These are phyloP conservation scores for Drosophila setifemur DNA, from an alignment of 1,140 invertebrate genomes.

Conservation along the genomic window DNA sequence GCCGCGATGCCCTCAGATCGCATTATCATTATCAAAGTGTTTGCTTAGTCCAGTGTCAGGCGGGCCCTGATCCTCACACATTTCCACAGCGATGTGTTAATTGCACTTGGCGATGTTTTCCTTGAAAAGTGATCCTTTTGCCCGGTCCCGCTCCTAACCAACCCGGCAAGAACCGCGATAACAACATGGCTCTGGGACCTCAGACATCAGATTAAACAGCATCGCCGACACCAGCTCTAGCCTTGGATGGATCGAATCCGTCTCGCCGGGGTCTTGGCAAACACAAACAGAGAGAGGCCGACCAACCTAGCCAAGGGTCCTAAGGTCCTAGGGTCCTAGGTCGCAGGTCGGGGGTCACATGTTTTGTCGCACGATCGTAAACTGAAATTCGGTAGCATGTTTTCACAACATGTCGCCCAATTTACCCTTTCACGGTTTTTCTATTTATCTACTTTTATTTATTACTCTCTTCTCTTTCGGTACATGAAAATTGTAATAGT, in stretches of 20 bases:
- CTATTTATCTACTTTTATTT: constrained; percentile 39
- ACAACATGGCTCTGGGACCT: constrained; percentile 43
- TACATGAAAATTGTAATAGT: neutral
- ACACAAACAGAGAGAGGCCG: constrained; percentile 2
- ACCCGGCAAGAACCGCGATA: constrained; percentile 24
- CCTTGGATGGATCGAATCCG: constrained; percentile 28
- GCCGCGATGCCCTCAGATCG: constrained; percentile 36
- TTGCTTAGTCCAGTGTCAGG: constrained; percentile 31
- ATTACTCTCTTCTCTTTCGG: constrained; percentile 1
- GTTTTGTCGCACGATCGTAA: constrained; percentile 69
- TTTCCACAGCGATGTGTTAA: constrained; percentile 64
- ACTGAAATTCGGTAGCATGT: constrained; percentile 76
- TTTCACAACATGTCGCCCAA: constrained; percentile 78
- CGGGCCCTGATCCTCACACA: constrained; percentile 33
- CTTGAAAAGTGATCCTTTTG: constrained; percentile 77
- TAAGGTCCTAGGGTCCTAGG: constrained; percentile 23
- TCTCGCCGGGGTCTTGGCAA: neutral
- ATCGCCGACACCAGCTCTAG: constrained; percentile 48
- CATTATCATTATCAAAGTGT: constrained; percentile 74
- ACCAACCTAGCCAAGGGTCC: constrained; percentile 1
- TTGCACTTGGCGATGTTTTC: constrained; percentile 76
- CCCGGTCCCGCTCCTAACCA: neutral
- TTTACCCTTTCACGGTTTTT: constrained; percentile 73
- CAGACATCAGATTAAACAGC: constrained; percentile 62
- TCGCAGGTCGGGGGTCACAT: neutral